Evolutionary conservation across 2,797 vertebrate species (phyloP).

Genomic region (Eidolon dupreanum): DNA sequence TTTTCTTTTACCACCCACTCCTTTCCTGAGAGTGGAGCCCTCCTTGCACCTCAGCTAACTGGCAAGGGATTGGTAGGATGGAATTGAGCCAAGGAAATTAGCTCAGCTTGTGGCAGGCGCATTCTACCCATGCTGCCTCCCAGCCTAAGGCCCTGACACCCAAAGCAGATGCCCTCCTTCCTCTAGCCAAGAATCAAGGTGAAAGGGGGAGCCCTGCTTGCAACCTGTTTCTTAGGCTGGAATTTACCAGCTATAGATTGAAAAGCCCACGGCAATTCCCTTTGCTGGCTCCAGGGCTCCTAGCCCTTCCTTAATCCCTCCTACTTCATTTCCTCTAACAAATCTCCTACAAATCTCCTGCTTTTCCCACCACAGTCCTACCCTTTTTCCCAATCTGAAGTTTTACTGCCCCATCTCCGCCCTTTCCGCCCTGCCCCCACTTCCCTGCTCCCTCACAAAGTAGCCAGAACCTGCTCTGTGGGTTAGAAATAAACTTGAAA

Average conservation of each 20-base stretch:
- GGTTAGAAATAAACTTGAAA: background rate
- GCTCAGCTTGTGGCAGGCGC: constrained; percentile 49
- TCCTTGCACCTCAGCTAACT: background rate
- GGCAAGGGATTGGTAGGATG: constrained; percentile 30
- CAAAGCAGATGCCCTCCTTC: background rate
- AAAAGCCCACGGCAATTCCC: background rate
- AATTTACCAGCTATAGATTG: background rate
- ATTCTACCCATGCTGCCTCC: background rate
- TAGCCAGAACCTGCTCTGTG: background rate
- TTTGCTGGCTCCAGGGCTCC: background rate
- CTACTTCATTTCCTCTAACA: constrained; percentile 48
- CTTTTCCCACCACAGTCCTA: background rate
- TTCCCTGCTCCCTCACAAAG: background rate
- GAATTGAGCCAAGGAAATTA: constrained; percentile 58
- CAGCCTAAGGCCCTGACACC: background rate
- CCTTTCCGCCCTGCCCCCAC: background rate
- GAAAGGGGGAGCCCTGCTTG: background rate
- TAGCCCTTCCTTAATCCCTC: constrained; percentile 23
- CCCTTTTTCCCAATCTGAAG: constrained; percentile 20
- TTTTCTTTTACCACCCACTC: constrained; percentile 1
- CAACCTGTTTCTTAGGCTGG: background rate
- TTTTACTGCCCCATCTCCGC: background rate
- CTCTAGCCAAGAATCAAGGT: background rate
- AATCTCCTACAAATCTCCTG: constrained; percentile 31
- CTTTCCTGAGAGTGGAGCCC: background rate